phyloP scores from a whole-genome alignment of 1,140 invertebrate species.

The Lepidostoma basale region DNA sequence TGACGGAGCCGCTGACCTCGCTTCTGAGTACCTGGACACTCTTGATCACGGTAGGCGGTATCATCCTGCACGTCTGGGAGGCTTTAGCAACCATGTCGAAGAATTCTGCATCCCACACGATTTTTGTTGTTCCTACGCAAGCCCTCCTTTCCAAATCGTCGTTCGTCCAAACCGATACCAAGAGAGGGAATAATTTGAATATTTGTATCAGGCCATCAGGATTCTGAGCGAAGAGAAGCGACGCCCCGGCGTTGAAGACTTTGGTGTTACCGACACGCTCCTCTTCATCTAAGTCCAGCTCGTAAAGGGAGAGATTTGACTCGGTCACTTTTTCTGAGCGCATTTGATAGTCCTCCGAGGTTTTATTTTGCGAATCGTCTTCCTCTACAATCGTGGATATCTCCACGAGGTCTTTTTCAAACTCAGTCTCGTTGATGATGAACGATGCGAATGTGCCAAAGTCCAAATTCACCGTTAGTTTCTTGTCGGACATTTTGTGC shows the following conservation, averaged over 20 bases:
- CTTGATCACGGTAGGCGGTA: constrained; percentile 3
- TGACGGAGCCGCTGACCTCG: constrained; percentile 11
- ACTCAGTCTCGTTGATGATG: constrained; percentile 21
- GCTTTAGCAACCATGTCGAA: constrained; percentile 2
- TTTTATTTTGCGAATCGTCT: not conserved
- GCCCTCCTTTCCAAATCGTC: constrained; percentile 11
- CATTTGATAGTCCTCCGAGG: too few relatives aligned
- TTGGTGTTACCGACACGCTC: not conserved
- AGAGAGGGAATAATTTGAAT: constrained; percentile 18
- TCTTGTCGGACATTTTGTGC: not conserved
- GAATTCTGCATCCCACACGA: constrained; percentile 27
- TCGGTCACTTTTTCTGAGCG: not conserved
- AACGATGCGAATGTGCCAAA: constrained; percentile 31
- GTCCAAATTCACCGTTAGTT: constrained; percentile 24
- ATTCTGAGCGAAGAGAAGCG: constrained; percentile 26
- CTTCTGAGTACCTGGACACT: not conserved
- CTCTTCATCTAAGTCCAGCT: constrained; percentile 1
- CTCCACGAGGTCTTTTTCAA: constrained; percentile 14
- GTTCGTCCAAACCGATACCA: constrained; percentile 28
- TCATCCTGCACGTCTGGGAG: not conserved
- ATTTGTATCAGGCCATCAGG: constrained; percentile 28
- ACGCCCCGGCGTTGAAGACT: constrained; percentile 26
- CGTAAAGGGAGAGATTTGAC: not conserved
- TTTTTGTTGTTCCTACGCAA: constrained; percentile 21
- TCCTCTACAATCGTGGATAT: not conserved